Conservation (phyloP, 1,140 invertebrate species). For the Drosophila busckii region DNA sequence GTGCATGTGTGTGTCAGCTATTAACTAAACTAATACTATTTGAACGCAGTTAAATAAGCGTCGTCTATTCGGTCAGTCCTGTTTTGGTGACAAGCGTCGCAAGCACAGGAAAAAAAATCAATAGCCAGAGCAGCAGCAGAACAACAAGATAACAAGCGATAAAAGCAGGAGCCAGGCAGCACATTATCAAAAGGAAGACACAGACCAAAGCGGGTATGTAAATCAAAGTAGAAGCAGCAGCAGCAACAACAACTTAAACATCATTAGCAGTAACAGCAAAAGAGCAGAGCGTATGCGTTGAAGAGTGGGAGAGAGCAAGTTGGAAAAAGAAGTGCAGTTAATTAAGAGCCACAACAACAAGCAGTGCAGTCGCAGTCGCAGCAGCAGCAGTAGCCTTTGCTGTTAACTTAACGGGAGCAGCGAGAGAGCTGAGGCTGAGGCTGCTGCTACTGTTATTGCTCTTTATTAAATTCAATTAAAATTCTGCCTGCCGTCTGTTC, state of each 20-base stretch:
- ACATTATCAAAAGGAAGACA: slow-evolving; percentile 2
- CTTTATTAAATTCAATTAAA: no score
- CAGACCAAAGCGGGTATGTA: neutral
- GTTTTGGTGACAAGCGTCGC: slow-evolving; percentile 6
- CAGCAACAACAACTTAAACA: slow-evolving; percentile 15
- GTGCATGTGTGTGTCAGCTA: neutral
- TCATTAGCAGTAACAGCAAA: neutral
- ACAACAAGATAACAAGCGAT: slow-evolving; percentile 19
- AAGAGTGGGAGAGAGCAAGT: neutral
- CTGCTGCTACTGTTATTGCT: no score
- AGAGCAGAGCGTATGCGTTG: neutral
- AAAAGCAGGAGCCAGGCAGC: slow-evolving; percentile 7
- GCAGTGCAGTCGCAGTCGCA: neutral
- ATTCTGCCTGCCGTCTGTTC: no score
- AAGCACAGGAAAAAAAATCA: slow-evolving; percentile 39
- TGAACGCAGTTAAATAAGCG: slow-evolving; percentile 30
- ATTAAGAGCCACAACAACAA: slow-evolving; percentile 18
- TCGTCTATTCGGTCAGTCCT: slow-evolving; percentile 16
- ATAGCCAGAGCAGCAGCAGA: slow-evolving; percentile 25
- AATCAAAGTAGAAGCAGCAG: slow-evolving; percentile 3
- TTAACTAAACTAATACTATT: slow-evolving; percentile 5
- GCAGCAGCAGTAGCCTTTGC: no score
- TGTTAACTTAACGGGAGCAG: no score
- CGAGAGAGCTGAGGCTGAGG: no score
- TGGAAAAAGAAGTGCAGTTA: slow-evolving; percentile 30